Evolutionary conservation across 1,140 invertebrate genomes (phyloP), one percentile per base, ranked within the genome.

Genomic region (Drosophila arawakana): DNA sequence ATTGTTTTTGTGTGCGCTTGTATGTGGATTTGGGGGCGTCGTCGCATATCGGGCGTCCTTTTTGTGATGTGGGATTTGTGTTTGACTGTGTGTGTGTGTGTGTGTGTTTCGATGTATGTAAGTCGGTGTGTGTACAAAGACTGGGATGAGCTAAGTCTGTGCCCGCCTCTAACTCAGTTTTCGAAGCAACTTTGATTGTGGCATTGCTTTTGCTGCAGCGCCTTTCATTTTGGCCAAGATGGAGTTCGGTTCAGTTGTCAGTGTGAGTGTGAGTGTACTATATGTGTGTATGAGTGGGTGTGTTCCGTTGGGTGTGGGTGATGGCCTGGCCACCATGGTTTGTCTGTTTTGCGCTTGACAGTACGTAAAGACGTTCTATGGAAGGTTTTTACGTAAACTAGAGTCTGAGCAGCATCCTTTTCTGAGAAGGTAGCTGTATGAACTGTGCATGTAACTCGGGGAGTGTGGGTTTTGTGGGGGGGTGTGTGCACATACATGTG

Each of bases 1-100:
- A 88, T 88, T 88, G 84, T 88, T 88, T 88, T 88, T 88, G 84
- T 89, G 62, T 77, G 66, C 59, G 59, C 83, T 89, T 88, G 83
- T 89, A 62, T 76, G 70, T 66, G 60, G 47, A 66, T 77, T 50
- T 55, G 80, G 49, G 76, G 76, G 73, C 76, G 76, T 73, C 73
- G 58, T 76, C 73, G 76, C 76, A 47, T 72, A 73, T 78, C 67
- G 73, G 57, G 73, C 73, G 43, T 67, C 67, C 78, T 75, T 78
- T 80, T 78, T 78, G 71, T 78, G 55, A 61, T 75, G 46, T 73
- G 70, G 69, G 74, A 73, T 73, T 73, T 67, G 15, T 74, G 21
- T 65, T 35, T 71, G 35, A 30, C 25, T 30, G 25, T 37, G 25
- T 69, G 21, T 70, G 44, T 70, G 50, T 52, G 43, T 55, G 55